Evolutionary conservation across 2,113 vertebrate species (phyloP), one percentile per base, ranked within the genome.

Genomic region (Lampris megalopsis): DNA sequence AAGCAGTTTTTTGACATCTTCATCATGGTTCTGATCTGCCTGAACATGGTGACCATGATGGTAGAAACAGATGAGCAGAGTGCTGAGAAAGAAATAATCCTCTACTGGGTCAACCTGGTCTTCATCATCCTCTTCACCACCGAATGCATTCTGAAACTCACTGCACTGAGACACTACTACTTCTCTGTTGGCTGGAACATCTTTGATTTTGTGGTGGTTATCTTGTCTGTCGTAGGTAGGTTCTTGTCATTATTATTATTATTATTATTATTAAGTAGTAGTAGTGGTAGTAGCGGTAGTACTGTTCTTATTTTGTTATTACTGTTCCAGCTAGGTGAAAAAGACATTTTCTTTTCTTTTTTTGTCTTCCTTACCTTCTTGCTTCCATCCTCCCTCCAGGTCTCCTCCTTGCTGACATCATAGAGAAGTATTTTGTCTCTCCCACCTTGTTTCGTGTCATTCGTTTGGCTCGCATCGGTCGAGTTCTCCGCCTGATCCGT

Each of bases 41-140:
- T 99, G 49, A 99, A 99, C 92, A 98, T 99, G 98, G 92, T 99
- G 77, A 98, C 97, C 13, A 98, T 99, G 98, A 98, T 98, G 97
- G 95, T 97, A 10, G 98, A 99, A 90, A 99, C 98, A 0, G 97
- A 97, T 0, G 95, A 98, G 65, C 97, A 99, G 90, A 97, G 95
- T 0, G 0, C 40, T 2, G 90, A 96, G 54, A 97, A 95, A 68
- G 94, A 95, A 1, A 9, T 79, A 0, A 93, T 98, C 57, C 87
- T 98, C 6, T 95, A 94, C 89, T 93, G 94, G 73, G 92, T 98
- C 82, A 97, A 99, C 79, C 74, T 98, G 37, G 59, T 95, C 80
- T 98, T 99, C 92, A 97, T 99, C 0, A 65, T 97, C 68, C 10
- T 99, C 91, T 99, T 99, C 94, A 97, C 96, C 0, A 81, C 86